Base-by-base conservation (phyloP, 1,140 invertebrate genomes). In the Neuroterus valhalla region DNA sequence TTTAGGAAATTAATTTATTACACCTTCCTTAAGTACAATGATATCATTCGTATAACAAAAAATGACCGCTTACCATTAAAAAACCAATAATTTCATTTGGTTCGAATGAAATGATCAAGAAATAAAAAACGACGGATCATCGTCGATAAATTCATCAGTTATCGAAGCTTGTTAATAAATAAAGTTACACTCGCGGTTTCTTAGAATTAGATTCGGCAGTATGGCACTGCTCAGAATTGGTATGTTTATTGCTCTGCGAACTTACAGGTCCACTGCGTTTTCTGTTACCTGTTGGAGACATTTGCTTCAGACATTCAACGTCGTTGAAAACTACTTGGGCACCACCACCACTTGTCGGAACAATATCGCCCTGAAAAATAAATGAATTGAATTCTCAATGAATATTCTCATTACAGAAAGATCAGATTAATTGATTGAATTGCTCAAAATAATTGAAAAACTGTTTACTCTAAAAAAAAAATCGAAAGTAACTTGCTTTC, bases 321-420 rank as follows among this genome's bases (percentile, higher is more conserved):
- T 99, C 98, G 80, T 96, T 96, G 82, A 99, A 98, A 26, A 99
- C 94, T 0, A 99, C 97, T 85, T 98, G 96, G 2, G 96, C 95
- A 0, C 98, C 98, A 10, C 98, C 98, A 15, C 95, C 95, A 74
- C 94, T 94, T 1, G 98, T 99, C 12, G 96, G 96, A 15, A 98
- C 91, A 38, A 99, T 95, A 88, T 99, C 96, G 52, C 94, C 97
- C 93, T 95, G 81, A 15, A 86, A 84, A 79, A 82, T n/a, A n/a
- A n/a, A n/a, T n/a, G n/a, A 42, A 74, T 70, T 8, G 31, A 73
- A 52, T 52, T 73, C 77, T 68, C 70, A 44, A 72, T 26, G 69
- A 55, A 70, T 76, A 66, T 68, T 19, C 10, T 38, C 10, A 38
- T 38, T 38, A 43, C 6, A 2, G 42, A 38, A 17, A 26, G 17